phyloP scores from a whole-genome alignment of 2,888 invertebrate genomes.

The Lepetodrilus schrolli region DNA sequence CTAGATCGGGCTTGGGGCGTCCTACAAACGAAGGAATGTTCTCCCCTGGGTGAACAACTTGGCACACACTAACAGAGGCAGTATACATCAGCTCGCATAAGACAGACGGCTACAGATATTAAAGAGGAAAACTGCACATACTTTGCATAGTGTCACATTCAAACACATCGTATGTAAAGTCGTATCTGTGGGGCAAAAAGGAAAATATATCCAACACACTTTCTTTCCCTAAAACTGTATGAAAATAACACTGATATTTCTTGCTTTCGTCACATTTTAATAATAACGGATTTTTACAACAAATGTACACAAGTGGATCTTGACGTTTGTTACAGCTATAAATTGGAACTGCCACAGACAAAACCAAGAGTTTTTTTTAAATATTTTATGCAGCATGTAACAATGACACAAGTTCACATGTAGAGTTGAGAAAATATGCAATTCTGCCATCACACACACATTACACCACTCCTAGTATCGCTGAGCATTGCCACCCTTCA shows the following conservation, averaged over 20 bases:
- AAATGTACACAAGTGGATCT: constrained; percentile 19
- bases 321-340: constrained; percentile 28
- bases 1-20: too few species aligned
- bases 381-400: constrained; percentile 23
- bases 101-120: background rate
- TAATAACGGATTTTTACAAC: constrained; percentile 21
- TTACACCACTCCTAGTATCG: constrained; percentile 10
- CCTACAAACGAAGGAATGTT: background rate
- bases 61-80: background rate
- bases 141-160: background rate
- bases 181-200: constrained; percentile 8
- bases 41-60: background rate
- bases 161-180: background rate
- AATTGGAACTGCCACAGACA: constrained; percentile 21
- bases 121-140: background rate
- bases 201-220: constrained; percentile 4
- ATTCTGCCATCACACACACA: constrained; percentile 36
- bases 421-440: constrained; percentile 43
- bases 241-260: constrained; percentile 27
- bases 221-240: constrained; percentile 12
- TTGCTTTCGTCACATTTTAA: constrained; percentile 23
- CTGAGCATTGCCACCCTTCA: constrained; percentile 31
- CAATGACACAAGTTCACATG: constrained; percentile 19
- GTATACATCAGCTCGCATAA: background rate
- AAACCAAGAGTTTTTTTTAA: constrained; percentile 24